Base-by-base conservation (phyloP, 1,140 invertebrate species). In the Heliconius congener region DNA sequence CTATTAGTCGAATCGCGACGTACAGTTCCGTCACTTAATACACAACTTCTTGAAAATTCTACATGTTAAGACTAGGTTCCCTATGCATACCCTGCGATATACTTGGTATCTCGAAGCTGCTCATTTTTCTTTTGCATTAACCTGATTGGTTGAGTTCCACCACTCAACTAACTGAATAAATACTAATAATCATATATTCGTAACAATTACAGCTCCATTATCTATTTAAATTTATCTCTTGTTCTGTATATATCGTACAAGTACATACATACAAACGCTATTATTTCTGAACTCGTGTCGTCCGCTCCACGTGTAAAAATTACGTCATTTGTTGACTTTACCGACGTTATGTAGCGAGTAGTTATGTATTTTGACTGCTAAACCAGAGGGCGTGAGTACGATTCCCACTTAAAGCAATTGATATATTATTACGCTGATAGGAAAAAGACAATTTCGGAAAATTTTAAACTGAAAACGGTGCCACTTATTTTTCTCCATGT, bases 321-420 rank as follows among this genome's bases (percentile, higher is more conserved):
- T 66, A 66, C 60, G 60, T 66, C 60, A 66, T 30, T 66, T 66
- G 27, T 27, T 66, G 60, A 66, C 13, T 66, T 66, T 30, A 66
- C 60, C 27, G 55, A 23, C 55, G 2, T 60, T 3, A 30, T 30
- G 11, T 37, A 37, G 8, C 6, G 13, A 66, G 55, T 66, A 30
- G 23, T 66, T 11, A 30, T 30, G n/a, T 60, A 3, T 27, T n/a
- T 23, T 27, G n/a, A 57, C 55, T 23, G 55, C 3, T 57, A 23
- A 57, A n/a, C 2, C 8, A 23, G 19, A 23, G 55, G n/a, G 3
- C 1, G n/a, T 8, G 55, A 9, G 55, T 57, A 3, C 55, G 9
- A 57, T 57, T 23, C 3, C n/a, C 16, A 52, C 5, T 19, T 52
- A 19, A 19, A 52, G 18, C 18, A 52, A 8, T 46, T 46, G 8